Conservation (phyloP, 2,888 invertebrate species). For the Nymphalis polychloros region DNA sequence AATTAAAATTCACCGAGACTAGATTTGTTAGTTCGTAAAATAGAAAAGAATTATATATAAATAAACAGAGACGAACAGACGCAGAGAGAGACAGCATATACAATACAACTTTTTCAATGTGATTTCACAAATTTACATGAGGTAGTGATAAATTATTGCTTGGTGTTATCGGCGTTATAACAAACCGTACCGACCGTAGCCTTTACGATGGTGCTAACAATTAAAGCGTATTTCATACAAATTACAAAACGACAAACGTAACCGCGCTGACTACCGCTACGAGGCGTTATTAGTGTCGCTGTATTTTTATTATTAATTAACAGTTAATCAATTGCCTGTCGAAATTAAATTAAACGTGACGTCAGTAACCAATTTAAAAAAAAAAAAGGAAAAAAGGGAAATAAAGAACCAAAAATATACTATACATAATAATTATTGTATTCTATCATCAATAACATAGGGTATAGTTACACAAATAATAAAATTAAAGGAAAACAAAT, state of each 20-base stretch:
- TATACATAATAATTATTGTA: slow-evolving; percentile 82
- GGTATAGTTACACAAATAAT: slow-evolving; percentile 80
- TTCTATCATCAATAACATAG: slow-evolving; percentile 81
- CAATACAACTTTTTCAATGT: background rate
- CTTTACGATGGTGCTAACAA: slow-evolving; percentile 46
- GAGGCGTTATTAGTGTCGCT: slow-evolving; percentile 35
- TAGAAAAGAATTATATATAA: no score
- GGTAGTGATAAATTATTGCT: slow-evolving; percentile 14
- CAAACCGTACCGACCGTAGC: slow-evolving; percentile 45
- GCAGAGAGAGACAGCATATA: no score
- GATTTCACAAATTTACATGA: background rate
- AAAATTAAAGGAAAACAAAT: slow-evolving; percentile 81
- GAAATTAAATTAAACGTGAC: slow-evolving; percentile 28
- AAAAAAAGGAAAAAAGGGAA: slow-evolving; percentile 53
- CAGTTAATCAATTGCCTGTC: slow-evolving; percentile 40
- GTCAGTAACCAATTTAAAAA: slow-evolving; percentile 18
- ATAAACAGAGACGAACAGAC: no score
- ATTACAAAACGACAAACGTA: slow-evolving; percentile 19
- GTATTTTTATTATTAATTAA: slow-evolving; percentile 27
- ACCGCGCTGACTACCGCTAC: slow-evolving; percentile 27
- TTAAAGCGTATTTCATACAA: slow-evolving; percentile 42
- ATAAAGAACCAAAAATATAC: slow-evolving; percentile 70
- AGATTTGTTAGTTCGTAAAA: no score
- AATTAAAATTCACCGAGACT: no score
- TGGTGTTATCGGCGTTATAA: background rate